Percentiles rank a stretch among this genome's conserved stretches.
phyloP scores from a whole-genome alignment of 2,888 invertebrate species.

The Geophilus truncorum region DNA sequence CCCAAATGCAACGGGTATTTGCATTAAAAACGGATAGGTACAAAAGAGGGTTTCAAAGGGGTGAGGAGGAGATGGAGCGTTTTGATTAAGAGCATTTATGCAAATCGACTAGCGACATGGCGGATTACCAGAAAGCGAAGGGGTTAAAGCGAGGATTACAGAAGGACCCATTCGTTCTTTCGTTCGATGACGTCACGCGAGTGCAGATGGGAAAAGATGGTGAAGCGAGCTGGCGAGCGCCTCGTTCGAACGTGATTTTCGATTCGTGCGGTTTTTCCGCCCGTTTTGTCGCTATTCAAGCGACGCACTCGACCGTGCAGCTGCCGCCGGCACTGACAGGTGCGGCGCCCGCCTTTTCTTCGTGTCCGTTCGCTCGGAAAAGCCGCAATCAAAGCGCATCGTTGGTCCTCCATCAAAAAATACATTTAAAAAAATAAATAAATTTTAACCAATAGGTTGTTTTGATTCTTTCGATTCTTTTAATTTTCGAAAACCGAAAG shows the following conservation, averaged over 20 bases:
- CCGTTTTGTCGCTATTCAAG: neutral
- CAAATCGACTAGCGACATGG: neutral
- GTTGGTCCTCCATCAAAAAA: neutral
- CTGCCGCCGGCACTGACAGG: neutral
- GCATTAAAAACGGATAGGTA: neutral
- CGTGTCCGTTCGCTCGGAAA: neutral
- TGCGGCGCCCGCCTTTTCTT: neutral
- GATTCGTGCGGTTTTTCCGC: neutral
- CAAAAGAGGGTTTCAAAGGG: neutral
- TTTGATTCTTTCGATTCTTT: no score
- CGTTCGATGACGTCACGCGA: neutral
- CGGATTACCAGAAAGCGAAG: neutral
- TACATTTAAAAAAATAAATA: neutral
- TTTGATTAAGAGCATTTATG: neutral
- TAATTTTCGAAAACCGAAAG: no score
- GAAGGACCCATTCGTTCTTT: neutral
- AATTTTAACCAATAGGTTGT: no score
- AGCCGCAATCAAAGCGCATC: constrained; percentile 11
- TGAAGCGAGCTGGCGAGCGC: neutral
- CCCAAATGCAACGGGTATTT: no score
- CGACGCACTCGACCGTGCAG: neutral
- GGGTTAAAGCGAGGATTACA: neutral
- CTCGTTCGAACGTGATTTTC: neutral
- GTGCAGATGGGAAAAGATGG: neutral
- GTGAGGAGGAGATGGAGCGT: neutral